These are phyloP conservation scores for Aphaenogaster rudis DNA, from an alignment of 1,140 invertebrate species.

Conservation along the genomic window DNA sequence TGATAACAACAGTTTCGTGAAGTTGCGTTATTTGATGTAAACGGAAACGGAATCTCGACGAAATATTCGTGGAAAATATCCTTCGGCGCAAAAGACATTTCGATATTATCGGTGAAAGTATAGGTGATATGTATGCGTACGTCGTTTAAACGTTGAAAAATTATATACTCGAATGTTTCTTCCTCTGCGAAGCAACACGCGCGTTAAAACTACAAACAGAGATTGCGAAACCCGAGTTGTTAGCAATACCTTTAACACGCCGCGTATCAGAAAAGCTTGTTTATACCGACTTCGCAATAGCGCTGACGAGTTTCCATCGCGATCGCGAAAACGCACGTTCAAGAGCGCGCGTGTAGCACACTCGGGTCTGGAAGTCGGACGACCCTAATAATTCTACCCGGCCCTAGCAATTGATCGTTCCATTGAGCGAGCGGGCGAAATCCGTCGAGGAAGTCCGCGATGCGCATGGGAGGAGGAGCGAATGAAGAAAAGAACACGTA, in stretches of 20 bases:
- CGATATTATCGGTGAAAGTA: not conserved
- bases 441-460: slow-evolving; percentile 23
- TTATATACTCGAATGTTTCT: not conserved
- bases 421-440: slow-evolving; percentile 40
- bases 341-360: not conserved
- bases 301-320: not conserved
- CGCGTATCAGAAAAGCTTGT: slow-evolving; percentile 17
- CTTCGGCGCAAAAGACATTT: not conserved
- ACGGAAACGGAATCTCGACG: not conserved
- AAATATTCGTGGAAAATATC: too few relatives aligned
- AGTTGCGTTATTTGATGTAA: not conserved
- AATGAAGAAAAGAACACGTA: not conserved
- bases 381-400: slow-evolving; percentile 33
- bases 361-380: not conserved
- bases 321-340: not conserved
- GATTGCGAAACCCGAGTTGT: not conserved
- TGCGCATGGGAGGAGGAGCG: not conserved
- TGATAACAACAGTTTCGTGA: not conserved
- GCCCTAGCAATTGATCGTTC: slow-evolving; percentile 38
- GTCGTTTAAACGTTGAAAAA: not conserved
- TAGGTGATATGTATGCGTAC: not conserved
- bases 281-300: not conserved
- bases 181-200: not conserved
- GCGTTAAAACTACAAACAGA: not conserved
- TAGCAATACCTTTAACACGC: not conserved